Base-by-base conservation (phyloP, 2,888 invertebrate species). In the Saturnia japonica region DNA sequence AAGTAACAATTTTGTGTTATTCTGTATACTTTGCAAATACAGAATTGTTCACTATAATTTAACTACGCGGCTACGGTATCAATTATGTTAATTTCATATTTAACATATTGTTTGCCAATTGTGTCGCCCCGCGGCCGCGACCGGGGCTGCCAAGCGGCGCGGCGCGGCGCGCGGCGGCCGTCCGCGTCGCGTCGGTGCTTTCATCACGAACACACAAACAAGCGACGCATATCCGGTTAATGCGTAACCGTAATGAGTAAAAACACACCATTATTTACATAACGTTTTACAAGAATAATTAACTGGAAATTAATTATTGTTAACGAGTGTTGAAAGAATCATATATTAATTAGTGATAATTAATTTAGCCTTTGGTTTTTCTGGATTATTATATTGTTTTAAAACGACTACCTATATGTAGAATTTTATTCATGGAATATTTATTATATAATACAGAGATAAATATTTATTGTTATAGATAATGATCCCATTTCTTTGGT, bases 171-270 rank as follows among this genome's bases (percentile, higher is more conserved):
- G n/a, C n/a, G n/a, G n/a, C n/a, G n/a, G n/a, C n/a, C n/a, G n/a
- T n/a, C n/a, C n/a, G n/a, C n/a, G n/a, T n/a, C n/a, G n/a, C n/a
- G n/a, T n/a, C n/a, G 81, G 72, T 69, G 45, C 60, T 45, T 69
- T 68, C 68, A 88, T 88, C 88, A 87, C 82, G 77, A 82, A 83
- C 80, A 85, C 83, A 89, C 89, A 87, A 89, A 88, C 87, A 86
- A 80, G 80, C 84, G 82, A 82, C 83, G 83, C 84, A 84, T 85
- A 85, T 81, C 81, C 81, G 83, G 85, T 88, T 85, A 86, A 88
- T 85, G 81, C 80, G 83, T 83, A 80, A 80, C 80, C 84, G 82
- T 88, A 84, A 84, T 82, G 80, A 76, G 81, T 78, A 82, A 84
- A 86, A 85, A 82, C 81, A 82, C 76, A 77, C 75, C 77, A 74